A percentile compares a stretch with the other conserved stretches of the same genome.
phyloP scores from a whole-genome alignment of 2,797 vertebrate genomes.

The Gephyroberyx darwinii region DNA sequence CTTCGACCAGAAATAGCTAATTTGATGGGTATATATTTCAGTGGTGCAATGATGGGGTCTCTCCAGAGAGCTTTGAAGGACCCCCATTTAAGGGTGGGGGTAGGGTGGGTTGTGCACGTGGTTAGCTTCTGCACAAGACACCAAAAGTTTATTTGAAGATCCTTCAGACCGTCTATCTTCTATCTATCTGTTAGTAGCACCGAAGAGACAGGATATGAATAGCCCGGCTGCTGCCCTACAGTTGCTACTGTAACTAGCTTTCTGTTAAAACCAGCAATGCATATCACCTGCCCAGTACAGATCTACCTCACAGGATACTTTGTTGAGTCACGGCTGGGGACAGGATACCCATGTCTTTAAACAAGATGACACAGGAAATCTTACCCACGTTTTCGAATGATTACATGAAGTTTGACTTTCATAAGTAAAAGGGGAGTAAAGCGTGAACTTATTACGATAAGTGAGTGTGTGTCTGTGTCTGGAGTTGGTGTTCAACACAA shows the following conservation, averaged over 20 bases:
- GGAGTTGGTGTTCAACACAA: too few species aligned
- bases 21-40: slow-evolving; percentile 79
- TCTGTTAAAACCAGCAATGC: not conserved
- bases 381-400: slow-evolving; percentile 31
- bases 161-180: slow-evolving; percentile 27
- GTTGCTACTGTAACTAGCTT: not conserved
- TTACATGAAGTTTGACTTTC: not conserved
- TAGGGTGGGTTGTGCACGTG: slow-evolving; percentile 71
- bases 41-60: slow-evolving; percentile 77
- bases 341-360: slow-evolving; percentile 10
- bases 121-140: slow-evolving; percentile 63
- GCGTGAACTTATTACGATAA: slow-evolving; percentile 12
- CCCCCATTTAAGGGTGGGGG: slow-evolving; percentile 71
- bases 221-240: not conserved
- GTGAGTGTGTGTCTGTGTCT: too few species aligned
- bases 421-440: not conserved
- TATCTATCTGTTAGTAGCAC: not conserved
- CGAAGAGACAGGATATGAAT: slow-evolving; percentile 24
- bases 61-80: slow-evolving; percentile 68
- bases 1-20: slow-evolving; percentile 72
- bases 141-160: slow-evolving; percentile 56
- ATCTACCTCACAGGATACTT: slow-evolving; percentile 5
- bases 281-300: slow-evolving; percentile 13
- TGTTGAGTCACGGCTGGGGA: slow-evolving; percentile 40
- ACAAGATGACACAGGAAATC: slow-evolving; percentile 43